A percentile compares a stretch with the other conserved stretches of the same genome.
phyloP scores from a whole-genome alignment of 1,140 invertebrate genomes.

The Anoplophora glabripennis region DNA sequence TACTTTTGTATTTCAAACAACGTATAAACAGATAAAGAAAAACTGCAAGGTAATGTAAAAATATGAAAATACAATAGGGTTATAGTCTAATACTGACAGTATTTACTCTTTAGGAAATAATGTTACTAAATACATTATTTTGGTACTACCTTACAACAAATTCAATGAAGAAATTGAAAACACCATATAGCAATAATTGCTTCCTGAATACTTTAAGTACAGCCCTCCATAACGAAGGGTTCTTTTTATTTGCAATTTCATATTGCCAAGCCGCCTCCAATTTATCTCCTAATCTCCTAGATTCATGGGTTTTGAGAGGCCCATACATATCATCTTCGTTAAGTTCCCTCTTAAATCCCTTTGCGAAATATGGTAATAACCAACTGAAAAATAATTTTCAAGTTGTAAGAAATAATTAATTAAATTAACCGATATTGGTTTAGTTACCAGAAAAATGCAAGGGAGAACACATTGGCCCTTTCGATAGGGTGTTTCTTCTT shows the following conservation, averaged over 20 bases:
- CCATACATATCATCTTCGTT: slow-evolving; percentile 30
- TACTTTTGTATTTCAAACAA: no score
- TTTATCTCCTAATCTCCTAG: slow-evolving; percentile 51
- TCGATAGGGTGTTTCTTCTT: slow-evolving; percentile 17
- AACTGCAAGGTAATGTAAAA: no score
- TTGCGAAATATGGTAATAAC: slow-evolving; percentile 37
- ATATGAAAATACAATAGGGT: no score
- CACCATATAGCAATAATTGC: slow-evolving; percentile 20
- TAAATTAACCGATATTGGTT: not conserved
- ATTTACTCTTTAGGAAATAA: no score
- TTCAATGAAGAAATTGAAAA: slow-evolving; percentile 23
- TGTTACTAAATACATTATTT: not conserved
- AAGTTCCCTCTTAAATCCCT: slow-evolving; percentile 19
- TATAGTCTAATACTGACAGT: no score
- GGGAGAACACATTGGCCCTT: slow-evolving; percentile 22
- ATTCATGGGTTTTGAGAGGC: slow-evolving; percentile 20
- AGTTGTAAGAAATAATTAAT: no score
- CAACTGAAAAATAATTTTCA: no score
- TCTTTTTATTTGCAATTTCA: slow-evolving; percentile 36
- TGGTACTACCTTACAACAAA: slow-evolving; percentile 19
- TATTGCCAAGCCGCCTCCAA: slow-evolving; percentile 56
- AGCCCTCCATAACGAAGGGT: slow-evolving; percentile 45
- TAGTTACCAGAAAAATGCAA: slow-evolving; percentile 34
- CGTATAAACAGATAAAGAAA: no score
- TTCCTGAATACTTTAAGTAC: slow-evolving; percentile 22